Evolutionary conservation across 2,113 vertebrate genomes (phyloP), one percentile per base, ranked within the genome.

Genomic region (Stigmatopora nigra): DNA sequence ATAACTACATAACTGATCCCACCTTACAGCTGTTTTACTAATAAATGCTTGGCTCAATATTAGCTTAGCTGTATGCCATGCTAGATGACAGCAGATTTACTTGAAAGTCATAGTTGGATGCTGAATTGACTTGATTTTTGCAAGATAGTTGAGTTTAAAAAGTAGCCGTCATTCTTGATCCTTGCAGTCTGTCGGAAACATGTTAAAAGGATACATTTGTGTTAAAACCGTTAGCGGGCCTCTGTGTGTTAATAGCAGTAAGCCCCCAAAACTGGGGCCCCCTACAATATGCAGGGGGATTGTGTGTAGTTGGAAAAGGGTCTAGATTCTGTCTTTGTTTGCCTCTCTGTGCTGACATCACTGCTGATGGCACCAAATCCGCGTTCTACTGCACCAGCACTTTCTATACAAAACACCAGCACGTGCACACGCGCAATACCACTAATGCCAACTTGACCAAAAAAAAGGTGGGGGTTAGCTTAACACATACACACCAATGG

Each of bases 361-460:
- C 86, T 82, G 92, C 91, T 93, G 91, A 92, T 92, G 90, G 90
- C 88, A 91, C 89, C 89, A 94, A 93, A 90, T 91, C 91, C 89
- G 84, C 22, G 67, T 92, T 92, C 87, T 85, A 88, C 88, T 89
- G 87, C 89, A 89, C 87, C 91, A 93, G 91, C 91, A 92, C 89
- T 93, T 94, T 94, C 90, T 77, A 93, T 92, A 94, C 90, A 93
- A 93, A 92, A 92, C 90, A 78, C 63, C 62, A 74, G 78, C 73
- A 78, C 71, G 65, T 67, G 44, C 68, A 48, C 62, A 41, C 61
- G 67, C 53, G 70, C 64, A 67, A 60, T 68, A 36, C 64, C 83
- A 89, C 87, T 90, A 87, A 92, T 91, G 91, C 91, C 86, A 92
- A 88, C 88, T 87, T 90, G 86, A 87, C 89, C 82, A 83, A 89